Base-by-base conservation (phyloP, 2,797 vertebrate species). In the Hafferia zeledoni region DNA sequence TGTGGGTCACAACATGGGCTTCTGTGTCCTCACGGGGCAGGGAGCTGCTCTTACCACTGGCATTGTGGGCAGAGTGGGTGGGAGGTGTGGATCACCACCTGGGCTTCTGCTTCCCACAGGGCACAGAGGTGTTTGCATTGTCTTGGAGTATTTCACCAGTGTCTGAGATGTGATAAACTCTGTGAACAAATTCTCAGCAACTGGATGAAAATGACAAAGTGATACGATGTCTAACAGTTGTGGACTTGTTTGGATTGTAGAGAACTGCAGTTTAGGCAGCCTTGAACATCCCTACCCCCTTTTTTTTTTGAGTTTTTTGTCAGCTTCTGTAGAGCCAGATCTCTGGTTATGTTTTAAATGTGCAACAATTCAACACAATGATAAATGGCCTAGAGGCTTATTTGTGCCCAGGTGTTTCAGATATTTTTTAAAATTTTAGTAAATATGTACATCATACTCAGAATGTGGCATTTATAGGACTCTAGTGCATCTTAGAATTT, bases 371-470 rank as follows among this genome's bases (percentile, higher is more conserved):
- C n/a, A 63, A 10, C 6, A 24, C 35, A 39, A 5, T 13, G 20
- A 17, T 50, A 74, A 39, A 46, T 19, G 31, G 7, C 52, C 41
- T 56, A 3, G 2, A 53, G 53, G 10, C 22, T 79, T 49, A 35
- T 35, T 72, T 76, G 17, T 84, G 43, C 9, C 19, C 2, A 3
- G 7, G 7, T 43, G 69, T 57, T 89, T 94, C 18, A 67, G 25
- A 10, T 87, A 24, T 74, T 83, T 86, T 79, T 71, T 72, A 46
- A 61, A 87, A 50, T 18, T 17, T 8, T 84, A 69, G 18, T 30
- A 84, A 23, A 50, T 55, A 39, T 1, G 2, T 61, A 15, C 0
- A 2, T 46, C 1, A 4, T 37, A 31, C 13, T 53, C 17, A 3
- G 3, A 68, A 46, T 53, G 19, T 75, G 13, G 72, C 18, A 24